Evolutionary conservation across 2,113 vertebrate species (phyloP).

Genomic region (Hyaena hyaena): DNA sequence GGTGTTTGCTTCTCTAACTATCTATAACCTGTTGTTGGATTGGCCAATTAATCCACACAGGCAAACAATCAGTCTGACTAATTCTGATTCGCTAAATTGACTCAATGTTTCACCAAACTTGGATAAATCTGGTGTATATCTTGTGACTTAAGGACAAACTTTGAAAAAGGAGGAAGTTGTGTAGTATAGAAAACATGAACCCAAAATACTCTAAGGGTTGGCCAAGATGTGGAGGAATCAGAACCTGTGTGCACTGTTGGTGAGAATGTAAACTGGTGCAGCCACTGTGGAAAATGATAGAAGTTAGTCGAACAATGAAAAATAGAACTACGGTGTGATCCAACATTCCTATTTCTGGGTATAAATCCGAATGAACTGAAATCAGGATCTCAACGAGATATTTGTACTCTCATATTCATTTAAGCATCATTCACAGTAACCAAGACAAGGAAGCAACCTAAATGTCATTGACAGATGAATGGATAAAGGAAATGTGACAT

Average conservation of each 20-base stretch:
- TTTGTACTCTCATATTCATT: background rate
- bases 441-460: background rate
- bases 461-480: background rate
- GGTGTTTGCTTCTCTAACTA: background rate
- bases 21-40: background rate
- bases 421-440: background rate
- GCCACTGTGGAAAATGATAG: background rate
- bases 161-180: background rate
- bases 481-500: background rate
- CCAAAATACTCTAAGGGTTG: background rate
- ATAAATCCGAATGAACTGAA: background rate
- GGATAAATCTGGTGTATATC: background rate
- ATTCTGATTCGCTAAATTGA: background rate
- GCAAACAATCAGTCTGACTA: background rate
- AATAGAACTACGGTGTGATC: background rate
- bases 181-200: background rate
- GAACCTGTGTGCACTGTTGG: background rate
- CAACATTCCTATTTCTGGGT: background rate
- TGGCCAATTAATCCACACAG: background rate
- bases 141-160: background rate
- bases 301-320: background rate
- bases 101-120: background rate
- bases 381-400: background rate
- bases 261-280: background rate
- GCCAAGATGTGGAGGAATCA: background rate